phyloP scores from a whole-genome alignment of 2,797 vertebrate genomes.

The Cossypha heuglini region DNA sequence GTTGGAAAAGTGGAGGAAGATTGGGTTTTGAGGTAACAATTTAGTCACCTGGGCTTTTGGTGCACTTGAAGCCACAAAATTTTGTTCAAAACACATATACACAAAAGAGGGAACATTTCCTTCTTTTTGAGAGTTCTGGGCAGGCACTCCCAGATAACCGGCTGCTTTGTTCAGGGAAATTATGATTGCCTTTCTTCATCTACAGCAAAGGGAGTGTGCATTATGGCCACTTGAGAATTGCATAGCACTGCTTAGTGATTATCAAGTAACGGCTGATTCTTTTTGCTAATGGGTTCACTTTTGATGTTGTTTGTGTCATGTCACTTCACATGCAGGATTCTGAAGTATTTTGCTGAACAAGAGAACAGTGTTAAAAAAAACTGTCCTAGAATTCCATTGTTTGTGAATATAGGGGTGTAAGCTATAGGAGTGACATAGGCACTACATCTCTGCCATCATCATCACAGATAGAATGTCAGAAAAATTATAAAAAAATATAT shows the following conservation, averaged over 20 bases:
- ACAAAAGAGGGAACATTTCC: neutral
- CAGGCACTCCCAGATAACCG: neutral
- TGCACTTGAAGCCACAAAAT: neutral
- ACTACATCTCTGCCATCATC: neutral
- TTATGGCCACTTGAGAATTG: constrained; percentile 24
- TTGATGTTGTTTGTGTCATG: neutral
- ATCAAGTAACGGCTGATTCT: constrained; percentile 46
- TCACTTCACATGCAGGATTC: neutral
- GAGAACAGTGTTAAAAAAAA: neutral
- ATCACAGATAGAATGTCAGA: neutral
- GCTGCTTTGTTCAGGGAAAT: neutral
- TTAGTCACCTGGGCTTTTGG: neutral
- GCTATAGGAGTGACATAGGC: neutral
- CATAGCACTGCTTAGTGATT: neutral
- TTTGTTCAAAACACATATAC: neutral
- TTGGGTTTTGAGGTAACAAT: neutral
- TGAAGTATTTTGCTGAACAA: constrained; percentile 9
- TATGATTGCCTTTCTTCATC: constrained; percentile 11
- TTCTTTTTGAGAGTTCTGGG: neutral
- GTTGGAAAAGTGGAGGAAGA: neutral
- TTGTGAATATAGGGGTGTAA: neutral
- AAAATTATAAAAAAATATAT: neutral
- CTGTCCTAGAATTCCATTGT: neutral
- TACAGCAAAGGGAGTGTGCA: neutral
- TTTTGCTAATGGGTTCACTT: constrained; percentile 50